Percentiles rank a stretch among this genome's conserved stretches.
These are phyloP conservation scores for Tragulus kanchil DNA, from an alignment of 2,113 vertebrate species.

Conservation along the genomic window DNA sequence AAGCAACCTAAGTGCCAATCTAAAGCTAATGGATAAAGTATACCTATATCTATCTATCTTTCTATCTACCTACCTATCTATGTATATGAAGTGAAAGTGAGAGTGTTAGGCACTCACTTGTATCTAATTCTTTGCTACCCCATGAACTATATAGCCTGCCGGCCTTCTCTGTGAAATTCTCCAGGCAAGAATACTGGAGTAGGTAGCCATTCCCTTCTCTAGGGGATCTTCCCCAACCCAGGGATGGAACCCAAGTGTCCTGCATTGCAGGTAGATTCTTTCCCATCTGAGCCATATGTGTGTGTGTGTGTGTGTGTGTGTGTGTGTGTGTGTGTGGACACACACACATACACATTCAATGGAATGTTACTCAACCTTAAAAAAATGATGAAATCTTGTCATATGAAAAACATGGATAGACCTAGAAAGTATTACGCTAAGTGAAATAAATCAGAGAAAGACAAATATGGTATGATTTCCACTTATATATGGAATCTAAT, in stretches of 20 bases:
- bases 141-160: neutral
- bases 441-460: neutral
- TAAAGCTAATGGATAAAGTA: neutral
- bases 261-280: neutral
- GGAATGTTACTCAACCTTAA: neutral
- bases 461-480: neutral
- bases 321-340: neutral
- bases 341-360: neutral
- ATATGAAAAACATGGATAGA: neutral
- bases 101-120: neutral
- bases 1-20: neutral
- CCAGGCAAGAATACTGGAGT: neutral
- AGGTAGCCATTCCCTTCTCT: neutral
- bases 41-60: neutral
- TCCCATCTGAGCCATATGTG: neutral
- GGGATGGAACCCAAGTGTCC: neutral
- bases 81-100: neutral
- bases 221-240: neutral
- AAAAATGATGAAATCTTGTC: neutral
- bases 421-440: neutral
- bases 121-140: neutral
- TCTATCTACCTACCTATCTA: neutral
- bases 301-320: no score
- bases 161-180: neutral
- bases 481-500: neutral